Evolutionary conservation across 1,140 invertebrate genomes (phyloP), one percentile per base, ranked within the genome.

Genomic region (Drosophila micromelanica): DNA sequence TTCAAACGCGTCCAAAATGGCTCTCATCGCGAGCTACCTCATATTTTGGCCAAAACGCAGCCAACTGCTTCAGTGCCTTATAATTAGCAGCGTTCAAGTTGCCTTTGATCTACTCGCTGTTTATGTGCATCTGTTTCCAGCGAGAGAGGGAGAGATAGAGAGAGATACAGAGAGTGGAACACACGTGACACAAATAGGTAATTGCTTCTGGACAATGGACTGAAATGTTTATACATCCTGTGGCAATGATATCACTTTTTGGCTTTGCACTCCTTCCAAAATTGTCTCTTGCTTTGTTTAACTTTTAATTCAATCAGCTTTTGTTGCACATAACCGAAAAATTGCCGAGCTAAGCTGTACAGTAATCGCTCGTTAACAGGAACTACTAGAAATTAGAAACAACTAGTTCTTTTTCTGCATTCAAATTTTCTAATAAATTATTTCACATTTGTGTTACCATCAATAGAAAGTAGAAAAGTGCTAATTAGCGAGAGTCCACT

Each of bases 181-280:
- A 79, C 79, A 84, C 76, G 80, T 84, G 68, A 79, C 76, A 79
- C 72, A 84, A 84, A 79, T 79, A 73, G 76, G 73, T 84, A 84
- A 84, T 84, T 84, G 76, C 68, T 79, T 80, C 72, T 78, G 65
- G 73, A 59, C 38, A 23, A 42, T 27, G 5, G 73, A 15, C 63
- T n/a, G 63, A 71, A 78, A 60, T 78, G 55, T 65, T 46, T 57
- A 49, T n/a, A 54, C 62, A 45, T n/a, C 51, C 15, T 12, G 13
- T 20, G 57, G 42, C 30, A 35, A n/a, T 30, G 15, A 9, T 37
- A 17, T 17, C 17, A 7, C n/a, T 15, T n/a, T 9, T 15, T 13
- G 17, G 23, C 15, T 20, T 12, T 9, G 12, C 43, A 37, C 7
- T 20, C 32, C 45, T 8, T 27, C 27, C 5, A 4, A 5, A 17